Evolutionary conservation across 2,113 vertebrate species (phyloP), one percentile per base, ranked within the genome.

Genomic region (Scomber japonicus): DNA sequence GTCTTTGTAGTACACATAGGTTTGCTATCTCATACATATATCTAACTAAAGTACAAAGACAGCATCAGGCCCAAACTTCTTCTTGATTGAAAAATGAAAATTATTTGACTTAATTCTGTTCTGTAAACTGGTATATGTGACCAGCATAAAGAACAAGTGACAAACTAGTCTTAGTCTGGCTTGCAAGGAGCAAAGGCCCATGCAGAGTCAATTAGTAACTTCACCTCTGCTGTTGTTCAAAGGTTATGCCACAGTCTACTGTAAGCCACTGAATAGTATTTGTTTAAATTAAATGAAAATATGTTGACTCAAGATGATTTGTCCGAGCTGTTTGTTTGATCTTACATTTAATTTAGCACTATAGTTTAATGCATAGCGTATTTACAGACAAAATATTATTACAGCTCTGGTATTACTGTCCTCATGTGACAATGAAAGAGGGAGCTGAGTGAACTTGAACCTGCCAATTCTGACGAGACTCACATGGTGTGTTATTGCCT

Each of bases 171-270:
- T 68, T 60, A 17, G 53, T 67, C 15, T 5, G 15, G 51, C 44
- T 45, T 70, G 19, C 61, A 53, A 54, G 30, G 78, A 82, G 70
- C 78, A 89, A 88, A 92, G 78, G 72, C 74, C 55, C 49, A 49
- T 75, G 15, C 62, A 64, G 31, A 83, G 87, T 92, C 85, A 92
- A 92, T 92, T 75, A 93, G 75, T 93, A 91, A 91, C 91, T 83
- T 78, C 27, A 27, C 27, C 68, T 75, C 9, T 50, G 15, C 62
- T 59, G 27, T 30, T 2, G 81, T 73, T 79, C 92, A 93, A 91
- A 90, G 91, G 81, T 92, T 75, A 57, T 7, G 31, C 55, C 70
- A 9, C 61, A 62, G 11, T 78, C 30, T 31, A 2, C 31, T 24
- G 21, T 21, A 73, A 46, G 59, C 24, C 45, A 66, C 35, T 63